These are phyloP conservation scores for Lindbergichthys nudifrons DNA, from an alignment of 2,797 vertebrate genomes.

Conservation along the genomic window DNA sequence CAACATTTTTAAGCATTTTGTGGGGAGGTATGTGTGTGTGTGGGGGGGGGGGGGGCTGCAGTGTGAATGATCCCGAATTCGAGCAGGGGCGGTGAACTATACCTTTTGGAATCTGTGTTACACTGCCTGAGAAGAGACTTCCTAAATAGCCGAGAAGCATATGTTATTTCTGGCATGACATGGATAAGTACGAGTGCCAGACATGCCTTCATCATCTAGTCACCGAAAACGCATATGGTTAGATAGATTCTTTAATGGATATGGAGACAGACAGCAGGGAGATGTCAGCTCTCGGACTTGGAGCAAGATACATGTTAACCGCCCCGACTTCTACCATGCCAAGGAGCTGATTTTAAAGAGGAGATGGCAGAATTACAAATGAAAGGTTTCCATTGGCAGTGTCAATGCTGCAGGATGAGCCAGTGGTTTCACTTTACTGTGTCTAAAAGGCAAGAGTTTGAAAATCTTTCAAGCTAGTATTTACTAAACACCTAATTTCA, in stretches of 20 bases:
- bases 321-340: slow-evolving; percentile 1
- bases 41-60: not conserved
- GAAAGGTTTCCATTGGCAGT: not conserved
- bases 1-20: slow-evolving; percentile 60
- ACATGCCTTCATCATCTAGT: slow-evolving; percentile 11
- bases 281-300: not conserved
- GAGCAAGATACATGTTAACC: slow-evolving; percentile 14
- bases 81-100: slow-evolving; percentile 7
- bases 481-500: too few relatives aligned
- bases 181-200: not conserved
- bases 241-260: not conserved
- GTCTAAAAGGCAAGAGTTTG: not conserved
- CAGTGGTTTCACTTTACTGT: not conserved
- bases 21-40: slow-evolving; percentile 30
- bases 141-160: slow-evolving; percentile 27
- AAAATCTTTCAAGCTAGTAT: too few relatives aligned
- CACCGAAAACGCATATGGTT: slow-evolving; percentile 14
- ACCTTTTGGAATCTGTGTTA: not conserved
- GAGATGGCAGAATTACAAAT: slow-evolving; percentile 20
- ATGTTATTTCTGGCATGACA: slow-evolving; percentile 32
- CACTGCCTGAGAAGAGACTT: slow-evolving; percentile 13
- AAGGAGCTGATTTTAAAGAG: slow-evolving; percentile 4
- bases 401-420: not conserved
- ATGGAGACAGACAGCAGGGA: not conserved
- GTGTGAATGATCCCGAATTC: slow-evolving; percentile 17